A percentile compares a stretch with the other conserved stretches of the same genome.
These are phyloP conservation scores for Rhamnusium bicolor DNA, from an alignment of 2,888 invertebrate genomes.

Conservation along the genomic window DNA sequence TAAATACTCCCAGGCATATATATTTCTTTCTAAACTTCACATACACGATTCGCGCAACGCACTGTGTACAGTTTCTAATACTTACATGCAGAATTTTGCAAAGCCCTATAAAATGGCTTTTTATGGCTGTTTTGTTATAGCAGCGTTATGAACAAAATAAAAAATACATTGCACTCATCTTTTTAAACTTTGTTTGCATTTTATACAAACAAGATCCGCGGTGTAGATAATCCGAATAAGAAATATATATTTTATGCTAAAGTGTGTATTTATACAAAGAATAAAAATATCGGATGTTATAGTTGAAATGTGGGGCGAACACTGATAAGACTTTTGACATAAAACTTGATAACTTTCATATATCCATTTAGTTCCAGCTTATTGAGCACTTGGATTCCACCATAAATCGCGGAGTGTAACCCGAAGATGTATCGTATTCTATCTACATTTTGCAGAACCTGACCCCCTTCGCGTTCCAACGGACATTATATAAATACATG, in stretches of 20 bases:
- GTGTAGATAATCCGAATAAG: background rate
- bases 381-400: conserved; percentile 61
- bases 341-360: conserved; percentile 64
- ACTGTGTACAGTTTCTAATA: too few species aligned
- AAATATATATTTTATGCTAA: conserved; percentile 2
- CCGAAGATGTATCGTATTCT: conserved; percentile 63
- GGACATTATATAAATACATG: conserved; percentile 66
- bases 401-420: conserved; percentile 60
- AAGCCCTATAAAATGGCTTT: too few species aligned
- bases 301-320: conserved; percentile 58
- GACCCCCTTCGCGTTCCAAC: conserved; percentile 58
- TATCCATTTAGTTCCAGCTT: conserved; percentile 65
- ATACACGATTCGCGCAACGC: too few species aligned
- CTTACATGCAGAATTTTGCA: too few species aligned
- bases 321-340: conserved; percentile 60
- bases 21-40: too few species aligned
- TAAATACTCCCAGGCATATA: too few species aligned
- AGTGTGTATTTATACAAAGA: conserved; percentile 34
- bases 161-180: background rate
- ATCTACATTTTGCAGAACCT: conserved; percentile 64
- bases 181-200: conserved; percentile 14
- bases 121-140: background rate
- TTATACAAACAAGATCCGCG: conserved; percentile 21
- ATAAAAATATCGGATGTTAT: conserved; percentile 49
- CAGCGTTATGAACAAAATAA: background rate